Base-by-base conservation (phyloP, 2,113 vertebrate genomes). In the Heteronetta atricapilla region DNA sequence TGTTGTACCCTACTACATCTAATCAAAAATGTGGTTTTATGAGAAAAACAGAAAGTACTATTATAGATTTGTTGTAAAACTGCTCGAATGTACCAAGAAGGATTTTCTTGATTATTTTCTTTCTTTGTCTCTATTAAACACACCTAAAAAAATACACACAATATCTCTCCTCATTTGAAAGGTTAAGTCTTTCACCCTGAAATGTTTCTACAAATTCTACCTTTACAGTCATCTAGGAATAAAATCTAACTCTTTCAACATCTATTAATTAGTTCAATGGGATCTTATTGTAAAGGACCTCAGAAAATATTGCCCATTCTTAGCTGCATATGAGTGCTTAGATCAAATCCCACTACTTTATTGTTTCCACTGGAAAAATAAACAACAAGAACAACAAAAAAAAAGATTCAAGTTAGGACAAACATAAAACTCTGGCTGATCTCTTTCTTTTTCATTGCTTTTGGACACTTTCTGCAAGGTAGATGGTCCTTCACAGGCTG, bases 301-400 rank as follows among this genome's bases (percentile, higher is more conserved):
- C 90, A 75, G 46, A 90, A 78, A 77, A 79, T 86, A 81, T 44
- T 82, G 66, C 38, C 86, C 62, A 13, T 44, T 91, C 75, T 56
- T 14, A 70, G 53, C 12, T 74, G 63, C 67, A 29, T 0, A 85
- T 76, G 86, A 91, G 85, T 40, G 79, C 75, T 95, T 78, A 78
- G 58, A 75, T 81, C 90, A 94, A 88, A 90, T 79, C 69, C 62
- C 76, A 87, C 69, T 50, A 78, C 89, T 93, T 86, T 64, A 82
- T 90, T 42, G 60, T 78, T 89, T 67, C 85, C 55, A 1, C 5
- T 25, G 50, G 62, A 70, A 59, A 25, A 5, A 11, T 10, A 40
- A 48, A 22, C 34, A 56, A 58, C n/a, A 31, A 38, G 17, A 20
- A 74, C 67, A 76, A 91, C 6, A 16, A 42, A 5, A 44, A 20